These are phyloP conservation scores for Drosophila trapezifrons DNA, from an alignment of 1,140 invertebrate species.

Conservation along the genomic window DNA sequence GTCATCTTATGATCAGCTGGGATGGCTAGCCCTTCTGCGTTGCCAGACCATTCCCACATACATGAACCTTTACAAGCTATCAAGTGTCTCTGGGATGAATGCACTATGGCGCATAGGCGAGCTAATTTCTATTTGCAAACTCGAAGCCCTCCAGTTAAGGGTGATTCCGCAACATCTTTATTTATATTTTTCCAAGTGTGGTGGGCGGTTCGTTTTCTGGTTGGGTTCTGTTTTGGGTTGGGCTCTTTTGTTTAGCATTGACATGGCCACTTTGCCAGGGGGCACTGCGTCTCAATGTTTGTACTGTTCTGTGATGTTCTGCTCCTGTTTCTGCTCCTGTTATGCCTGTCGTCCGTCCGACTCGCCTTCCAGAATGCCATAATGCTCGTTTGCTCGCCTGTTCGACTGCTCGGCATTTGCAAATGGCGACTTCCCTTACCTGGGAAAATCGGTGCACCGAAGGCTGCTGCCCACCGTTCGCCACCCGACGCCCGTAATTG, in stretches of 20 bases:
- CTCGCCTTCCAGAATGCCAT: constrained; percentile 26
- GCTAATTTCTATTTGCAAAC: neutral
- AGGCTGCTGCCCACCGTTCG: neutral
- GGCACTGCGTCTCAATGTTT: constrained; percentile 73
- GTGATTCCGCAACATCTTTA: neutral
- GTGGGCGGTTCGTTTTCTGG: constrained; percentile 23
- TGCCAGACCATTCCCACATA: too few relatives aligned
- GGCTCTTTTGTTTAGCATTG: constrained; percentile 81
- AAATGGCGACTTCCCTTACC: constrained; percentile 62
- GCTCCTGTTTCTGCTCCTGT: constrained; percentile 58
- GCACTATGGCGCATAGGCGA: too few relatives aligned
- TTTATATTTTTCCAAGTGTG: constrained; percentile 21
- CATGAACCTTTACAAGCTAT: too few relatives aligned
- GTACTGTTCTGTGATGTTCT: constrained; percentile 68
- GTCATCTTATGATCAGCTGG: too few relatives aligned
- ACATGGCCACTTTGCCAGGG: constrained; percentile 81
- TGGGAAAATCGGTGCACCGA: constrained; percentile 26
- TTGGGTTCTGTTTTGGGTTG: constrained; percentile 28
- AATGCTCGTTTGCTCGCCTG: constrained; percentile 29
- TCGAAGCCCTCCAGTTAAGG: neutral
- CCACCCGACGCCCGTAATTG: constrained; percentile 59
- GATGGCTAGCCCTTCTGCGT: too few relatives aligned
- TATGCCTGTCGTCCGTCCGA: constrained; percentile 33
- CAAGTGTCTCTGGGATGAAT: too few relatives aligned
- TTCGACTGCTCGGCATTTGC: constrained; percentile 47